phyloP scores from a whole-genome alignment of 1,140 invertebrate genomes.

The Calephelis nemesis region DNA sequence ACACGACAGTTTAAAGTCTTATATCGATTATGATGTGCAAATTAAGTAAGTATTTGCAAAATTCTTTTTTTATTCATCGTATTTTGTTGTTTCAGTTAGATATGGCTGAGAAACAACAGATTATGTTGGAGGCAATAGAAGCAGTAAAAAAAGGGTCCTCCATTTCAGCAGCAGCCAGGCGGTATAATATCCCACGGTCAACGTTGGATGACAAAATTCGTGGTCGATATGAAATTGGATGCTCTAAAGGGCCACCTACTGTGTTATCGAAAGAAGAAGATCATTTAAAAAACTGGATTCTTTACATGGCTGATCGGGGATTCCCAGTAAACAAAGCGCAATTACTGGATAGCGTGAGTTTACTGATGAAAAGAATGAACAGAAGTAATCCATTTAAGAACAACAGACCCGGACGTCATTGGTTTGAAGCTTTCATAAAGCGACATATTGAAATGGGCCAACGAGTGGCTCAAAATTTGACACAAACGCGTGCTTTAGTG shows the following conservation, averaged over 20 bases:
- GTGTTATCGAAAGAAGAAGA: constrained; percentile 3
- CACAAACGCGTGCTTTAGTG: constrained; percentile 3
- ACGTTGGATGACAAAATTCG: constrained; percentile 9
- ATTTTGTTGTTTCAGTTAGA: not conserved
- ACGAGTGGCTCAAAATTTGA: constrained; percentile 1
- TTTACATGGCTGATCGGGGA: constrained; percentile 3
- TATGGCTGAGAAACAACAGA: not conserved
- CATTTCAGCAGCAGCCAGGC: not conserved
- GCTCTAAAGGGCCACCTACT: not conserved
- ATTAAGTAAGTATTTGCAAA: constrained; percentile 4
- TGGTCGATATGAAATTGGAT: constrained; percentile 9
- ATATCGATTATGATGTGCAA: not conserved
- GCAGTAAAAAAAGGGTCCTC: constrained; percentile 6
- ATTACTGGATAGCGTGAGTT: constrained; percentile 9
- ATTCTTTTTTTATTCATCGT: not conserved
- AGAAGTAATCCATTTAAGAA: constrained; percentile 12
- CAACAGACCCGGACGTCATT: not conserved
- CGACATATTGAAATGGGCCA: constrained; percentile 8
- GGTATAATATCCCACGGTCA: constrained; percentile 9
- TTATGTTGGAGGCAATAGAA: constrained; percentile 9
- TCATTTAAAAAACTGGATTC: constrained; percentile 12
- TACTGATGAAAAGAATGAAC: not conserved
- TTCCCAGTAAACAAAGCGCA: constrained; percentile 13
- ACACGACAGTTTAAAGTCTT: constrained; percentile 2
- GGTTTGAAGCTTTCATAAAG: constrained; percentile 9